Evolutionary conservation across 2,113 vertebrate species (phyloP).

Genomic region (Dunckerocampus dactyliophorus): DNA sequence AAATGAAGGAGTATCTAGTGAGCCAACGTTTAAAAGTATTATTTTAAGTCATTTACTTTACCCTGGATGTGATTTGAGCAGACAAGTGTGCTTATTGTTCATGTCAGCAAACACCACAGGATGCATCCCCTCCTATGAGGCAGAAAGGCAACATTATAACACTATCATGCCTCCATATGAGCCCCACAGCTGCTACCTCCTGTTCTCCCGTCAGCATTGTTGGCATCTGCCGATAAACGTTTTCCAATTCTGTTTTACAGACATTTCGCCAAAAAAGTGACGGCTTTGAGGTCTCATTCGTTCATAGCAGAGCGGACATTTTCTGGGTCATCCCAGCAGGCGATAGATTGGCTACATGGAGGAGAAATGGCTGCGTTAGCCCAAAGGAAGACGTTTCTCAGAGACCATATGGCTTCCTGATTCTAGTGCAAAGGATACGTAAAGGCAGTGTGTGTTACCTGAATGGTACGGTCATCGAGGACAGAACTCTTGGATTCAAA

Average conservation of each 20-base stretch:
- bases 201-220: conserved; percentile 6
- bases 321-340: conserved; percentile 63
- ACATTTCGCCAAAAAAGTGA: neutral
- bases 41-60: neutral
- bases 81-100: conserved; percentile 35
- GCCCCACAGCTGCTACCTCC: conserved; percentile 50
- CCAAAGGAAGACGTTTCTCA: conserved; percentile 50
- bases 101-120: conserved; percentile 24
- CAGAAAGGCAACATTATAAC: conserved; percentile 63
- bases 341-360: conserved; percentile 25
- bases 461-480: neutral
- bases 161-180: conserved; percentile 59
- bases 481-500: neutral
- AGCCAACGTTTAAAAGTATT: neutral
- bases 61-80: neutral
- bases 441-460: neutral
- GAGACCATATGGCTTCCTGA: conserved; percentile 50
- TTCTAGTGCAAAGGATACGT: conserved; percentile 12
- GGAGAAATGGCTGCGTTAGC: conserved; percentile 39
- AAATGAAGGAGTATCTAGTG: no score
- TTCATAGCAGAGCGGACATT: conserved; percentile 23
- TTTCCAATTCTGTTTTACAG: conserved; percentile 2
- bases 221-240: conserved; percentile 11
- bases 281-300: conserved; percentile 9
- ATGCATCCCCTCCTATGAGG: conserved; percentile 39